Conservation (phyloP, 1,140 invertebrate genomes). For the Orius laevigatus region DNA sequence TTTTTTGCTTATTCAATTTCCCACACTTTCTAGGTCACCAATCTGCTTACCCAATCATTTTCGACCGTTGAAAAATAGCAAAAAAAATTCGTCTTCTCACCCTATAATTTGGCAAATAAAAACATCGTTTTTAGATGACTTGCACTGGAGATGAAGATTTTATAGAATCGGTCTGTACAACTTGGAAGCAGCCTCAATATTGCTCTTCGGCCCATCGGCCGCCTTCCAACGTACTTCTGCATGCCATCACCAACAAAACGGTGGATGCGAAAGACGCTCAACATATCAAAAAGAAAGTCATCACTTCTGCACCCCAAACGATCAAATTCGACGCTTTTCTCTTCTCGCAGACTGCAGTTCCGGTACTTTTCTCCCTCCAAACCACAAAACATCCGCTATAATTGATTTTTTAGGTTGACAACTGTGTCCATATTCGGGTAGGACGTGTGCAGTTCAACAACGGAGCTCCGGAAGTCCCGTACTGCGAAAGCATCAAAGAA, state of each 20-base stretch:
- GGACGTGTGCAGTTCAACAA: not conserved
- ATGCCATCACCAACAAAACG: not conserved
- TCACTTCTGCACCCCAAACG: not conserved
- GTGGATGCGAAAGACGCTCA: too few relatives aligned
- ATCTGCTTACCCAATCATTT: not conserved
- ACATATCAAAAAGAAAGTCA: not conserved
- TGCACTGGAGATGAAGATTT: conserved; percentile 10
- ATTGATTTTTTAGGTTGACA: conserved; percentile 15
- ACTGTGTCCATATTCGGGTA: conserved; percentile 21
- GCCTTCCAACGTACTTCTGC: not conserved
- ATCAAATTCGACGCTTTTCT: conserved; percentile 3
- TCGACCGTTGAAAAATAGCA: too few relatives aligned
- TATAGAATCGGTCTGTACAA: conserved; percentile 8
- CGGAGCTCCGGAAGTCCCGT: conserved; percentile 13
- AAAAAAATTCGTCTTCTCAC: too few relatives aligned
- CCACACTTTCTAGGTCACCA: too few relatives aligned
- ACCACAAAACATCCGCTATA: not conserved
- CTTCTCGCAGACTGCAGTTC: not conserved
- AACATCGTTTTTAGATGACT: conserved; percentile 17
- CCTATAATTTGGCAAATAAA: too few relatives aligned
- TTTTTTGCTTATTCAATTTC: too few relatives aligned
- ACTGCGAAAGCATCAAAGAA: conserved; percentile 16
- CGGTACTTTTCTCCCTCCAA: not conserved
- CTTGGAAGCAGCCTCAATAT: conserved; percentile 13
- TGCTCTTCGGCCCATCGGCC: conserved; percentile 2